Evolutionary conservation across 2,113 vertebrate species (phyloP).

Genomic region (Sialia sialis): DNA sequence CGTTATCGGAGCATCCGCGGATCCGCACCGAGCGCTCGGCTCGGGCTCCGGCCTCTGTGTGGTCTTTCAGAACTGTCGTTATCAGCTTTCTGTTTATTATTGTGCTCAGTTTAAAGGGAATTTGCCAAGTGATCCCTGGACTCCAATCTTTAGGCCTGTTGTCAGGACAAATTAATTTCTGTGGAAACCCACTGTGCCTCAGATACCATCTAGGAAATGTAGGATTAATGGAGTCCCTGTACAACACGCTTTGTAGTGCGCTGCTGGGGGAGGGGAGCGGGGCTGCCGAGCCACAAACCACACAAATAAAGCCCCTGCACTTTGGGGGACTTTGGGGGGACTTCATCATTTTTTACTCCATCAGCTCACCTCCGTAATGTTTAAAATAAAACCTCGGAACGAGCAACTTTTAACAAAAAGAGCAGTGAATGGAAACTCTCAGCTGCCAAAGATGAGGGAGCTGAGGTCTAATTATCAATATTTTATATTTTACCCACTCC

Average conservation of each 20-base stretch:
- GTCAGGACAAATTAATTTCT: constrained; percentile 83
- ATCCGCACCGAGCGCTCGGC: not conserved
- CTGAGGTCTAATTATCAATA: not conserved
- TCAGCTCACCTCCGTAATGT: not conserved
- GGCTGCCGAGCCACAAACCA: not conserved
- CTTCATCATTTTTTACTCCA: not conserved
- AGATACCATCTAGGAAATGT: constrained; percentile 76
- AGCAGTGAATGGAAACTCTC: not conserved
- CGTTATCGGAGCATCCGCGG: not conserved
- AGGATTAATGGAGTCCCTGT: constrained; percentile 75
- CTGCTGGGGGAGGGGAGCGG: constrained; percentile 17
- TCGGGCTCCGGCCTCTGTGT: constrained; percentile 54
- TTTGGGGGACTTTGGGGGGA: not conserved
- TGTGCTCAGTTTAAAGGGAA: constrained; percentile 73
- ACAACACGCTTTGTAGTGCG: constrained; percentile 60
- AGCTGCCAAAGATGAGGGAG: not conserved
- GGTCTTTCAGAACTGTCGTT: constrained; percentile 65
- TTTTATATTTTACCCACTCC: not conserved
- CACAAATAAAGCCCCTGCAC: not conserved
- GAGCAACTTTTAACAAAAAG: not conserved
- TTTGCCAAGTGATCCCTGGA: constrained; percentile 74
- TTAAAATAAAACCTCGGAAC: not conserved
- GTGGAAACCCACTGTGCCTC: constrained; percentile 71
- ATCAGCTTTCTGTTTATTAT: constrained; percentile 75
- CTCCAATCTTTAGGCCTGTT: constrained; percentile 77